A percentile compares a stretch with the other conserved stretches of the same genome.
Evolutionary conservation across 2,888 invertebrate species (phyloP).

Genomic region (Cordilura impudica): DNA sequence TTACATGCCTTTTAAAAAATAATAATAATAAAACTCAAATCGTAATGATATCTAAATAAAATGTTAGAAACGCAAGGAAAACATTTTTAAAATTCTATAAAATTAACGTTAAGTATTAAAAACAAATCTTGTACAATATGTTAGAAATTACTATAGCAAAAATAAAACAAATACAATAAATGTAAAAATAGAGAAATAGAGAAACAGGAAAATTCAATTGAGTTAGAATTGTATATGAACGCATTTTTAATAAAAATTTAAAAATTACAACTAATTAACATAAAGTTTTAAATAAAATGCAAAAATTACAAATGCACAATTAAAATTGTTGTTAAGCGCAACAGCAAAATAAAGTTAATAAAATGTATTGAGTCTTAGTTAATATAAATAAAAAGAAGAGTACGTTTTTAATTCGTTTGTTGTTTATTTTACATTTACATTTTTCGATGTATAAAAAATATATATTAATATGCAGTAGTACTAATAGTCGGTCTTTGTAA

Average conservation of each 20-base stretch:
- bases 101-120: too few species aligned
- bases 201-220: neutral
- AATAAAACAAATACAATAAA: constrained; percentile 5
- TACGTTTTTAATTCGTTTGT: constrained; percentile 26
- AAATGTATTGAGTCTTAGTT: constrained; percentile 32
- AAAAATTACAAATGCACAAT: constrained; percentile 46
- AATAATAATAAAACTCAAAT: constrained; percentile 20
- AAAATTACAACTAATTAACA: constrained; percentile 54
- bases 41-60: constrained; percentile 6
- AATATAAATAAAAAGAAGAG: constrained; percentile 17
- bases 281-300: constrained; percentile 46
- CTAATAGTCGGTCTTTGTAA: constrained; percentile 28
- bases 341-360: neutral
- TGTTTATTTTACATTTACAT: constrained; percentile 51
- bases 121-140: neutral
- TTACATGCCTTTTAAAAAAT: constrained; percentile 33
- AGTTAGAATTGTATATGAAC: constrained; percentile 30
- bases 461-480: constrained; percentile 14
- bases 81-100: too few species aligned
- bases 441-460: constrained; percentile 62
- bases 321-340: constrained; percentile 21
- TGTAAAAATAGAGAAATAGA: neutral
- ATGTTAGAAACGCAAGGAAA: neutral
- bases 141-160: neutral
- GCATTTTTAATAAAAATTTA: constrained; percentile 19